Base-by-base conservation (phyloP, 2,113 vertebrate genomes). In the Colistium nudipinnis region DNA sequence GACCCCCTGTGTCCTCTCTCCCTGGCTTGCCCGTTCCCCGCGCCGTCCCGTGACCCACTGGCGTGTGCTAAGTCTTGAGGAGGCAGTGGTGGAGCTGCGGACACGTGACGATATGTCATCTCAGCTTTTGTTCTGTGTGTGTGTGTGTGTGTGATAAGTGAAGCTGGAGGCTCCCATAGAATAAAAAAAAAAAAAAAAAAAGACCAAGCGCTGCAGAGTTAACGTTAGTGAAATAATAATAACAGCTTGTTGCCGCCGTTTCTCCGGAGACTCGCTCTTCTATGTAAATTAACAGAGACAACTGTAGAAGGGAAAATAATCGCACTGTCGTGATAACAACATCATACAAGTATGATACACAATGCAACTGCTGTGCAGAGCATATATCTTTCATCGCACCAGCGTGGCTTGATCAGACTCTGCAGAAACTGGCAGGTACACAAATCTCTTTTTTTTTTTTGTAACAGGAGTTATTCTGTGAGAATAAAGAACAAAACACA, bases 261-360 rank as follows among this genome's bases (percentile, higher is more conserved):
- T 64, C 70, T 80, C 47, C 0, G 4, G 60, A 60, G 73, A 84
- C 14, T 28, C 1, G 2, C 75, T 80, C 67, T 76, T 78, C 63
- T 65, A 70, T 76, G 73, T 39, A 76, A 84, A 84, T 81, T 4
- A 84, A 82, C 48, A 16, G 67, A 80, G 63, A 74, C 73, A 86
- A 64, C 52, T 66, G 69, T 70, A 70, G 59, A 63, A 77, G 57
- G 57, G n/a, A n/a, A 62, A 78, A 76, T 81, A 79, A 78, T 70
- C 59, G 47, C 2, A 17, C 75, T 63, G 55, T 33, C 48, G 53
- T 59, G 64, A 75, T 70, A 75, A 69, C 47, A 70, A 35, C 67
- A 69, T 54, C 44, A 28, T 72, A 77, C 41, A 76, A 7, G 9
- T 49, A 54, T 48, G 16, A 24, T 62, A 28, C n/a, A 7, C 53